Evolutionary conservation across 2,113 vertebrate species (phyloP).

Genomic region (Callorhinus ursinus): DNA sequence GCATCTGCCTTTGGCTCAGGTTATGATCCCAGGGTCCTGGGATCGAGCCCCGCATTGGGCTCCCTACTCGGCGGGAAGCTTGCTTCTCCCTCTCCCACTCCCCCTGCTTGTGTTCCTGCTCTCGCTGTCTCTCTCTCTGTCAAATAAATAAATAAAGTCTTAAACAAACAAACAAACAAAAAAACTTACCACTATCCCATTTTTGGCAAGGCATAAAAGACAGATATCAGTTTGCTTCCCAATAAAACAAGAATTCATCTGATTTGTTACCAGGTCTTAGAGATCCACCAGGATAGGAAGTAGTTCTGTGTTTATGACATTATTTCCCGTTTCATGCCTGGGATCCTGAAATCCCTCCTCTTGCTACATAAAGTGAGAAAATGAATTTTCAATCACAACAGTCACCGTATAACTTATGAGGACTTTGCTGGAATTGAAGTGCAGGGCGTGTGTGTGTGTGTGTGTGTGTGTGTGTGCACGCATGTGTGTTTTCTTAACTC

Average conservation of each 20-base stretch:
- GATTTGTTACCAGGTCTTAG: not conserved
- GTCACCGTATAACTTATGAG: not conserved
- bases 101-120: too few relatives aligned
- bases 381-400: not conserved
- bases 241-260: not conserved
- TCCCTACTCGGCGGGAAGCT: too few relatives aligned
- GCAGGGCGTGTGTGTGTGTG: not conserved
- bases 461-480: not conserved
- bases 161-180: too few relatives aligned
- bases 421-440: not conserved
- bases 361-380: not conserved
- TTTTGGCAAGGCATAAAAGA: conserved; percentile 41
- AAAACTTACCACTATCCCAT: not conserved
- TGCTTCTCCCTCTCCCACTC: too few relatives aligned
- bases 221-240: rapidly evolving
- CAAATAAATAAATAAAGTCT: too few relatives aligned
- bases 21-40: too few relatives aligned
- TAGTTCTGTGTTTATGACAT: not conserved
- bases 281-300: not conserved
- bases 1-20: too few relatives aligned
- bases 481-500: not conserved
- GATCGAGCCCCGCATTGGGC: too few relatives aligned
- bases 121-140: too few relatives aligned
- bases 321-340: not conserved
- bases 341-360: not conserved